Percentiles rank a stretch among this genome's conserved stretches.
These are phyloP conservation scores for Merodon equestris DNA, from an alignment of 2,888 invertebrate species.

Conservation along the genomic window DNA sequence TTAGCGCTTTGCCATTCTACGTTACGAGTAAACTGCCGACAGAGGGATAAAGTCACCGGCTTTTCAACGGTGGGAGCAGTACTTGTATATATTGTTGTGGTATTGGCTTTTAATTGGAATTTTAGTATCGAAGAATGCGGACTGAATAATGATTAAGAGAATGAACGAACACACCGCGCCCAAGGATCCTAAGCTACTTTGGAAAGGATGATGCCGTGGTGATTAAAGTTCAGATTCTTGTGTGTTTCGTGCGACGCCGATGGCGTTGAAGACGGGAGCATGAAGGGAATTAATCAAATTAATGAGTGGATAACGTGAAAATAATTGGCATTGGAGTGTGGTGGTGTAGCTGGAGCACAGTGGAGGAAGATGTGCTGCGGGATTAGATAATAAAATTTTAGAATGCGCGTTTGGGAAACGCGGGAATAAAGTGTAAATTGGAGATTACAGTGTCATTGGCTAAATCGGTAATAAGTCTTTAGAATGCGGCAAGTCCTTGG, in stretches of 20 bases:
- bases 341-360: neutral
- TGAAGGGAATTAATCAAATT: constrained; percentile 55
- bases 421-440: constrained; percentile 52
- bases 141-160: constrained; percentile 62
- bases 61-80: neutral
- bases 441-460: constrained; percentile 49
- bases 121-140: constrained; percentile 62
- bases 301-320: constrained; percentile 63
- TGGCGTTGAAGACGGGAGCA: neutral
- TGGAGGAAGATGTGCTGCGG: neutral
- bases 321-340: constrained; percentile 51
- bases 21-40: no score
- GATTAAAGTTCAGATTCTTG: constrained; percentile 46
- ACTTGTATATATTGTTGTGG: constrained; percentile 49
- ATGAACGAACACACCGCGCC: neutral
- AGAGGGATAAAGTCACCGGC: no score
- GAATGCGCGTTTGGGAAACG: constrained; percentile 10
- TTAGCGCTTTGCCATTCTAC: no score
- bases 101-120: constrained; percentile 68
- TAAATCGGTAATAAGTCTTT: constrained; percentile 35
- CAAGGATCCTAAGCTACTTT: no score
- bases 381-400: constrained; percentile 31
- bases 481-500: no score
- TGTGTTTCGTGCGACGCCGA: neutral
- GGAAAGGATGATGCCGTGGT: constrained; percentile 4